Conservation (phyloP, 2,113 vertebrate species). For the Triplophysa dalaica region DNA sequence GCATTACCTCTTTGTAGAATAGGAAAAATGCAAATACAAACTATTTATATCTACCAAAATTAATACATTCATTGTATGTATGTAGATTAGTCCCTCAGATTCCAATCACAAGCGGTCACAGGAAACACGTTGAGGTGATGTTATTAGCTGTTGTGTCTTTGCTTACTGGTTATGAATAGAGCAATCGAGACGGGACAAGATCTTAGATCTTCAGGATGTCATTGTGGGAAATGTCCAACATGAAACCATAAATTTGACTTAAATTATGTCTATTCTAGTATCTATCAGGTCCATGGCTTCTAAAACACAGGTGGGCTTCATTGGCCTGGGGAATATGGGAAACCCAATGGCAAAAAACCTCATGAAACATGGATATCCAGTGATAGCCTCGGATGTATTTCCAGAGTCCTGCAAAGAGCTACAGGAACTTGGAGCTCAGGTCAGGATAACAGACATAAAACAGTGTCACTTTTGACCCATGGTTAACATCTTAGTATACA, state of each 20-base stretch:
- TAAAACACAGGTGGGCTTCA: slow-evolving; percentile 93
- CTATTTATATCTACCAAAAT: too few relatives aligned
- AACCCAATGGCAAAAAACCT: slow-evolving; percentile 99
- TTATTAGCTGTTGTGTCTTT: too few relatives aligned
- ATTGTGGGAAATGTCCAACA: neutral
- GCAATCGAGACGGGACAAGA: too few relatives aligned
- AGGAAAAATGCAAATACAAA: too few relatives aligned
- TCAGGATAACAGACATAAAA: slow-evolving; percentile 55
- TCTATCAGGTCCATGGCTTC: slow-evolving; percentile 94
- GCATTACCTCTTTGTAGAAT: too few relatives aligned
- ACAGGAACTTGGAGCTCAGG: slow-evolving; percentile 91
- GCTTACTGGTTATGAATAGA: too few relatives aligned
- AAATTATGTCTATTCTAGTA: slow-evolving; percentile 68
- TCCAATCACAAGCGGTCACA: too few relatives aligned
- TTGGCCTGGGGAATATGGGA: slow-evolving; percentile 98
- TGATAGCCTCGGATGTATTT: slow-evolving; percentile 92
- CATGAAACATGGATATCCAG: slow-evolving; percentile 91
- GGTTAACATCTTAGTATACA: neutral
- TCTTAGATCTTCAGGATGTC: too few relatives aligned
- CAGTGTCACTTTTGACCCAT: neutral
- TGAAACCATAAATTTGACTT: slow-evolving; percentile 8
- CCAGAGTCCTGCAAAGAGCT: slow-evolving; percentile 96
- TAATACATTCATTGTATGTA: too few relatives aligned
- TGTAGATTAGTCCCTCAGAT: too few relatives aligned
- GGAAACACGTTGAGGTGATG: too few relatives aligned